These are phyloP conservation scores for Eurytoma californica DNA, from an alignment of 2,888 invertebrate genomes.

Conservation along the genomic window DNA sequence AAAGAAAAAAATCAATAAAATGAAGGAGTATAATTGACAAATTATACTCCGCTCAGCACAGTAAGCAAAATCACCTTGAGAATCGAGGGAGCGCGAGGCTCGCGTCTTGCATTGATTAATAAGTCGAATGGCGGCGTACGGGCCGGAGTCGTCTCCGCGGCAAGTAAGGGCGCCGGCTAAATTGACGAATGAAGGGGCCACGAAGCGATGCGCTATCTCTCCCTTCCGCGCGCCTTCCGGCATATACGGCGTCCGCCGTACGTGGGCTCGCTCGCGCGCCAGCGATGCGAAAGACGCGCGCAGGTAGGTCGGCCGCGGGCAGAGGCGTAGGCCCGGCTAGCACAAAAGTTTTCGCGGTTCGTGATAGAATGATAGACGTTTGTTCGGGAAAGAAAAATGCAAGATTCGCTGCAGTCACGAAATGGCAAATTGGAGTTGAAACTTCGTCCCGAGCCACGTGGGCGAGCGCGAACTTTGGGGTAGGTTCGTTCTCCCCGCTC, in stretches of 20 bases:
- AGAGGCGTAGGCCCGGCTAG: slow-evolving; percentile 62
- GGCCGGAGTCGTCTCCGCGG: slow-evolving; percentile 8
- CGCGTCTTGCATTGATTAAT: slow-evolving; percentile 27
- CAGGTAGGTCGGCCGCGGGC: slow-evolving; percentile 33
- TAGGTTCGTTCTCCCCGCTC: slow-evolving; percentile 63
- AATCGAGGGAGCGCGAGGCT: too few relatives aligned
- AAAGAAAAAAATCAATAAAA: too few relatives aligned
- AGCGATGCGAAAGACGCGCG: slow-evolving; percentile 9
- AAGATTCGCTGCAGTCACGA: slow-evolving; percentile 76
- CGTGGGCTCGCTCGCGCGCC: neutral
- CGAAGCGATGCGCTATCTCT: slow-evolving; percentile 5
- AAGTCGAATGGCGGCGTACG: slow-evolving; percentile 17
- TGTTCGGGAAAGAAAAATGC: slow-evolving; percentile 75
- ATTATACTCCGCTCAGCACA: too few relatives aligned
- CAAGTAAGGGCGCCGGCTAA: neutral
- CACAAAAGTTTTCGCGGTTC: slow-evolving; percentile 72
- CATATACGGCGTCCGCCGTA: neutral
- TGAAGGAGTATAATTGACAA: too few relatives aligned
- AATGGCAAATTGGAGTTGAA: slow-evolving; percentile 75
- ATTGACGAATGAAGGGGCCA: slow-evolving; percentile 27
- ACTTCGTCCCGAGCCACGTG: slow-evolving; percentile 64
- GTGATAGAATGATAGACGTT: slow-evolving; percentile 76
- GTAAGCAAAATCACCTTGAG: too few relatives aligned
- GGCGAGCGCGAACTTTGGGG: slow-evolving; percentile 64
- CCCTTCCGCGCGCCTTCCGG: neutral